Base-by-base conservation (phyloP, 1,140 invertebrate species). In the Cotesia glomerata region DNA sequence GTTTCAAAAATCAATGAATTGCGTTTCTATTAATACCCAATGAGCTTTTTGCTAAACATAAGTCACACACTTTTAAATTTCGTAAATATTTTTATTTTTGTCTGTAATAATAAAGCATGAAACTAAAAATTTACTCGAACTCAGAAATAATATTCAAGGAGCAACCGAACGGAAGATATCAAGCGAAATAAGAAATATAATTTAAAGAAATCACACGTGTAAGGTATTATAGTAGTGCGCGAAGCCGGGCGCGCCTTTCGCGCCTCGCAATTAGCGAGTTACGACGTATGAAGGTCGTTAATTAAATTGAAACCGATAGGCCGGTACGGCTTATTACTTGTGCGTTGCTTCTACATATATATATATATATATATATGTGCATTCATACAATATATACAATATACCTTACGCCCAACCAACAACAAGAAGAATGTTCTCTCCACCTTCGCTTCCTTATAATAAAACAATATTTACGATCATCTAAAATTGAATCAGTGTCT, bases 241-340 rank as follows among this genome's bases (percentile, higher is more conserved):
- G 39, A 68, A 34, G 58, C 14, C 58, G 59, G 63, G 18, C 32
- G 61, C 70, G 34, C 70, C 75, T 76, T 76, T 79, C 77, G 73
- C 73, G 77, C 75, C 71, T 83, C 72, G 82, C 81, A 84, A 84
- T 84, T 84, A 84, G 81, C 78, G 78, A 83, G 79, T 84, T 82
- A 81, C 78, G 79, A 79, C 78, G 76, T 75, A 80, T 74, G 78
- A 75, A 75, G 76, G 72, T 74, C 82, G 80, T 84, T 84, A 84
- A 84, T 83, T 84, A 82, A 83, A 83, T 83, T 77, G 80, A 78
- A 80, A 78, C 68, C 78, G 76, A 83, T 83, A 81, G 78, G 75
- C 63, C 54, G 73, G 73, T 70, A 63, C 77, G 66, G 71, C 77
- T 82, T 78, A 80, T 81, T 83, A 78, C 75, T 79, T 78, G 78